Evolutionary conservation across 2,113 vertebrate genomes (phyloP).

Genomic region (Chaetodon trifascialis): DNA sequence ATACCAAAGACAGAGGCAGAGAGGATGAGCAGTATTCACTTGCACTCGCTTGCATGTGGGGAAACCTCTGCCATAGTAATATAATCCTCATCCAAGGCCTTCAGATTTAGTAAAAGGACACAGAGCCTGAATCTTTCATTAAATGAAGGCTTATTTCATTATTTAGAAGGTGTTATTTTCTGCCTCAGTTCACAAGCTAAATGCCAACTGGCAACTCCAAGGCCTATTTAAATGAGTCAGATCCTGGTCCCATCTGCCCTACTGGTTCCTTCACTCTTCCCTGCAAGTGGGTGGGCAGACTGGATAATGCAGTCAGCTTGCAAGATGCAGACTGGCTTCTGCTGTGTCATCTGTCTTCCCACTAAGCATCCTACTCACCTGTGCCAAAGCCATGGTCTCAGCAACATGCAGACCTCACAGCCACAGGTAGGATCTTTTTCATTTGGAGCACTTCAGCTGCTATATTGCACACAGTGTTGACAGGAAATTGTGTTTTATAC

Average conservation of each 20-base stretch:
- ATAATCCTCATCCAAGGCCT: slow-evolving; percentile 71
- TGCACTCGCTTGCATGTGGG: slow-evolving; percentile 34
- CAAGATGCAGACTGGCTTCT: slow-evolving; percentile 50
- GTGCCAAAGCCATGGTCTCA: slow-evolving; percentile 38
- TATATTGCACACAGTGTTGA: not conserved
- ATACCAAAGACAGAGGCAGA: slow-evolving; percentile 9
- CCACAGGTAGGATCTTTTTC: slow-evolving; percentile 50
- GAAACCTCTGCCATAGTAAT: slow-evolving; percentile 63
- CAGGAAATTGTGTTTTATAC: not conserved
- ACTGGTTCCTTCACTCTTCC: slow-evolving; percentile 60
- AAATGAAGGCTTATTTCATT: slow-evolving; percentile 81
- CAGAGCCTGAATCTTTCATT: slow-evolving; percentile 79
- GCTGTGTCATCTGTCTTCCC: slow-evolving; percentile 60
- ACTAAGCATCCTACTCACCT: slow-evolving; percentile 63
- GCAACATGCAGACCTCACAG: slow-evolving; percentile 35
- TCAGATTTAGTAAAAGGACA: slow-evolving; percentile 73
- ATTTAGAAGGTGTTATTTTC: slow-evolving; percentile 83
- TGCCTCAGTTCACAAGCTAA: slow-evolving; percentile 78
- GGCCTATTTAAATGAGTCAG: slow-evolving; percentile 80
- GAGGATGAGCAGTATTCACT: slow-evolving; percentile 45
- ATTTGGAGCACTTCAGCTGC: slow-evolving; percentile 6
- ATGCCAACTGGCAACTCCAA: slow-evolving; percentile 81
- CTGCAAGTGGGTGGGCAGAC: slow-evolving; percentile 57
- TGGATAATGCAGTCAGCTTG: slow-evolving; percentile 67
- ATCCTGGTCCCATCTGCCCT: slow-evolving; percentile 83